phyloP scores from a whole-genome alignment of 2,888 invertebrate genomes.

The Hoplodrina blanda region DNA sequence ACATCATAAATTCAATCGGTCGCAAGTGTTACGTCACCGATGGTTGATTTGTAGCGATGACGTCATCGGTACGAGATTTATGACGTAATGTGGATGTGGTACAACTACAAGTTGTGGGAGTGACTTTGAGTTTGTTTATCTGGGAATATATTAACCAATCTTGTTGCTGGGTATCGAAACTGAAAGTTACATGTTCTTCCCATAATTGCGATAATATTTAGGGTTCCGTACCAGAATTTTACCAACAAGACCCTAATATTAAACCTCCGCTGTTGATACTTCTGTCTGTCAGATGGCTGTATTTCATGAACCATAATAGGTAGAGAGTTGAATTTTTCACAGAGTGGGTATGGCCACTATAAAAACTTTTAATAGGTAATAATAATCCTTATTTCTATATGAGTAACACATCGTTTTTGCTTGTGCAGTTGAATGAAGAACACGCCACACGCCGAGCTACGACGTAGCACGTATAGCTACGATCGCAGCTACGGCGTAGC shows the following conservation, averaged over 20 bases:
- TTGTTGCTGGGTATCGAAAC: background rate
- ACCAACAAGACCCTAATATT: too few relatives aligned
- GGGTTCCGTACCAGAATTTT: too few relatives aligned
- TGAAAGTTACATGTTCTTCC: too few relatives aligned
- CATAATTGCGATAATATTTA: too few relatives aligned
- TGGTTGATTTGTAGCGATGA: slow-evolving; percentile 63
- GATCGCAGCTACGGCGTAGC: background rate
- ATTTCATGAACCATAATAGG: too few relatives aligned
- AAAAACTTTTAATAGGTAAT: too few relatives aligned
- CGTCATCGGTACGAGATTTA: slow-evolving; percentile 61
- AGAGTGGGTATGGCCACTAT: too few relatives aligned
- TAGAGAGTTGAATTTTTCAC: too few relatives aligned
- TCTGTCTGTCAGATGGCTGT: too few relatives aligned
- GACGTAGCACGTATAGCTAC: background rate
- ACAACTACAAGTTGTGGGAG: slow-evolving; percentile 36
- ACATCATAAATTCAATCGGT: slow-evolving; percentile 64
- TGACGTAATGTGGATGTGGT: slow-evolving; percentile 31
- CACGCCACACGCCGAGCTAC: background rate
- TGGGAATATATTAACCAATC: background rate
- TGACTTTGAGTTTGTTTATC: slow-evolving; percentile 41
- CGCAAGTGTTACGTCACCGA: slow-evolving; percentile 60
- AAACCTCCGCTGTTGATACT: too few relatives aligned
- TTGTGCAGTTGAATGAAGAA: slow-evolving; percentile 1
- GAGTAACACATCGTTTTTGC: too few relatives aligned
- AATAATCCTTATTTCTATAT: too few relatives aligned